phyloP scores from a whole-genome alignment of 1,140 invertebrate genomes.

The Centruroides vittatus region DNA sequence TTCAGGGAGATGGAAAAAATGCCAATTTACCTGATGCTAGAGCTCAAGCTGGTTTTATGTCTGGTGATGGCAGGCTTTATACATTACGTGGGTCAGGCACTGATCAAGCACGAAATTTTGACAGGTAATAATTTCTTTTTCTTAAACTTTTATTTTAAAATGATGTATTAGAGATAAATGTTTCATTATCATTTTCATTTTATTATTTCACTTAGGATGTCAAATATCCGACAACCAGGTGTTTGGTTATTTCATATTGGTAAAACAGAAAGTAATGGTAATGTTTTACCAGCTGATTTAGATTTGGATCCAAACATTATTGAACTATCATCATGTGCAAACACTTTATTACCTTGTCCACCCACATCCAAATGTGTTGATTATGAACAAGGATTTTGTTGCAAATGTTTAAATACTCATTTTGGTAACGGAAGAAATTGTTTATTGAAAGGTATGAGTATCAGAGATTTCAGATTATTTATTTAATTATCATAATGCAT shows the following conservation, averaged over 20 bases:
- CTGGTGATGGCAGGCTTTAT: constrained; percentile 54
- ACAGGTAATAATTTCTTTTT: constrained; percentile 40
- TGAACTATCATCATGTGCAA: constrained; percentile 10
- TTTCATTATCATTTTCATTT: constrained; percentile 9
- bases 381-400: constrained; percentile 68
- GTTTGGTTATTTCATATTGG: constrained; percentile 72
- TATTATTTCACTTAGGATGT: constrained; percentile 40
- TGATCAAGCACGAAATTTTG: constrained; percentile 58
- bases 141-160: not conserved
- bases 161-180: constrained; percentile 8
- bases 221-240: constrained; percentile 65
- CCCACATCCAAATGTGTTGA: constrained; percentile 57
- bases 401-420: constrained; percentile 57
- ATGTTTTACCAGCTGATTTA: constrained; percentile 42
- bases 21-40: constrained; percentile 61
- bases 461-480: not conserved
- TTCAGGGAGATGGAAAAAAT: constrained; percentile 48
- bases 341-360: constrained; percentile 16
- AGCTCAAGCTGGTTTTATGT: constrained; percentile 81
- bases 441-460: constrained; percentile 51
- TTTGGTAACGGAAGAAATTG: constrained; percentile 87
- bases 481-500: no score
- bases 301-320: not conserved
- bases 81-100: constrained; percentile 69
- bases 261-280: constrained; percentile 38